Percentiles rank a stretch among this genome's conserved stretches.
Conservation (phyloP, 2,113 vertebrate genomes). For the Oceanodroma tethys region DNA sequence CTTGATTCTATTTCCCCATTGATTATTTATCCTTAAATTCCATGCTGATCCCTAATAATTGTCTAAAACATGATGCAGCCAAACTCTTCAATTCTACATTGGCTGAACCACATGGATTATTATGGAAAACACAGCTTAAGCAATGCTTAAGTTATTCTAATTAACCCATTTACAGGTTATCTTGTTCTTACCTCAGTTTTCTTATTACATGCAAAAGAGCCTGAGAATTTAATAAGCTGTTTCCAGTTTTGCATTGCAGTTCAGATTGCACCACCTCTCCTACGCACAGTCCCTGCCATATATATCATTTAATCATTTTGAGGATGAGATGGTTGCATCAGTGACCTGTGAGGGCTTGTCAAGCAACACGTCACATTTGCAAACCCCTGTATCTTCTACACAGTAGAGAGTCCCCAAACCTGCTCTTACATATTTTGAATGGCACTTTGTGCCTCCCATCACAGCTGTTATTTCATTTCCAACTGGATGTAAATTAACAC, state of each 20-base stretch:
- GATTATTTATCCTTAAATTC: neutral
- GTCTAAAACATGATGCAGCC: neutral
- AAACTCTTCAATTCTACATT: neutral
- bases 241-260: neutral
- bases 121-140: neutral
- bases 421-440: neutral
- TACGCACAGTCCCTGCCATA: neutral
- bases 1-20: neutral
- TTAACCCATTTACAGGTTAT: neutral
- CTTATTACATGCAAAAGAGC: neutral
- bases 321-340: neutral
- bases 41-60: neutral
- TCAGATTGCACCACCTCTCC: neutral
- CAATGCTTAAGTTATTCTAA: neutral
- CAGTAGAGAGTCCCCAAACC: neutral
- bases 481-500: neutral
- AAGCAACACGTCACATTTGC: neutral
- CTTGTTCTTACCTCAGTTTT: neutral
- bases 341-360: fast-evolving
- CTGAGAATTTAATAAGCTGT: neutral
- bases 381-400: neutral
- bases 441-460: neutral
- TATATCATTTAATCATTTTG: neutral
- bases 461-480: neutral
- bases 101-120: neutral